phyloP scores from a whole-genome alignment of 2,113 vertebrate genomes.

The Junco hyemalis region DNA sequence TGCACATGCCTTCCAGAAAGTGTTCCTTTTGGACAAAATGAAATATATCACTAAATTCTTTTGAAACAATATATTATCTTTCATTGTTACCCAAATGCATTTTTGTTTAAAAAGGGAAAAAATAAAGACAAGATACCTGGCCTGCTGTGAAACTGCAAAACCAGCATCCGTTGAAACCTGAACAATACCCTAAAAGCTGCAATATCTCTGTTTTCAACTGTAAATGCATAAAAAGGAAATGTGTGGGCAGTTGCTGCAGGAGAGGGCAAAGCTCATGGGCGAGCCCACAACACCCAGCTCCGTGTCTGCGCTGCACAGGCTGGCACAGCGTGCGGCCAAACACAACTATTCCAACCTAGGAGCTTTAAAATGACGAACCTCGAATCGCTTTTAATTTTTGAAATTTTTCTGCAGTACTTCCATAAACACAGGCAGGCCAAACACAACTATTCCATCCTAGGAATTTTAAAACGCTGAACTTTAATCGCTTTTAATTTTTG shows the following conservation, averaged over 20 bases:
- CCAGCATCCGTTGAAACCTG: not conserved
- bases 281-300: too few species aligned
- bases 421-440: not conserved
- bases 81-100: fast-evolving
- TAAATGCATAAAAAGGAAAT: not conserved
- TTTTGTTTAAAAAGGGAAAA: not conserved
- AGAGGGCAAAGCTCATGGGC: not conserved
- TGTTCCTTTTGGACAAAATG: not conserved
- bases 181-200: not conserved
- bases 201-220: not conserved
- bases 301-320: fast-evolving
- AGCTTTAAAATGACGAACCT: not conserved
- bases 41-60: not conserved
- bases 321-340: fast-evolving
- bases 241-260: fast-evolving
- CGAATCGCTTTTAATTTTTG: not conserved
- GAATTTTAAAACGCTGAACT: not conserved
- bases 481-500: fast-evolving
- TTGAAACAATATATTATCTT: not conserved
- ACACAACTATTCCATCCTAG: fast-evolving
- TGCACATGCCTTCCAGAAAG: not conserved
- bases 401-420: too few species aligned
- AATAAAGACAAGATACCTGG: not conserved
- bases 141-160: not conserved
- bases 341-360: fast-evolving